A percentile compares a stretch with the other conserved stretches of the same genome.
These are phyloP conservation scores for Ctenopoma multispine DNA, from an alignment of 2,797 vertebrate species.

Conservation along the genomic window DNA sequence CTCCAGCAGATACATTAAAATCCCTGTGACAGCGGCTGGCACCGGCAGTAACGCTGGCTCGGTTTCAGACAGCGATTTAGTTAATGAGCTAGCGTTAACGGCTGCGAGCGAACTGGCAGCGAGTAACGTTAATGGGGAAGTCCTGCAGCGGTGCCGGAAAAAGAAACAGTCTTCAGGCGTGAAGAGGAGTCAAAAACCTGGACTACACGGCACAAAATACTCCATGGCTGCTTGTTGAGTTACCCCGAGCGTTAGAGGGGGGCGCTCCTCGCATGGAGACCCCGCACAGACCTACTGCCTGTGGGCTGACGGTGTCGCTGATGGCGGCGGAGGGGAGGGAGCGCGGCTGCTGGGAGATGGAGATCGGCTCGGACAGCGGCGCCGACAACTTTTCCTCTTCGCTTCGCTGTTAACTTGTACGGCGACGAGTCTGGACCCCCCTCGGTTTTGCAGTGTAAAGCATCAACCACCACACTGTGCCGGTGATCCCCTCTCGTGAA, in stretches of 20 bases:
- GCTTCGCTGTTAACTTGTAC: neutral
- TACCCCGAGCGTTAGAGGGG: conserved; percentile 39
- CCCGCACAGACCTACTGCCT: conserved; percentile 50
- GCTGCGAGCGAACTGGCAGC: conserved; percentile 42
- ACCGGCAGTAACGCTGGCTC: conserved; percentile 32
- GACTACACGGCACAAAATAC: conserved; percentile 16
- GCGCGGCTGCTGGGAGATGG: conserved; percentile 63
- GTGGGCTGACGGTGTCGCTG: conserved; percentile 58
- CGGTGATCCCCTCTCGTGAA: neutral
- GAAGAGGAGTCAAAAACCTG: conserved; percentile 12
- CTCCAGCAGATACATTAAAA: neutral
- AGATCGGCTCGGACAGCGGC: conserved; percentile 26
- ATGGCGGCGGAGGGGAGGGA: conserved; percentile 58
- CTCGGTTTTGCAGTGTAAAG: neutral
- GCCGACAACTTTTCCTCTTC: conserved; percentile 58
- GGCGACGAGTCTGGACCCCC: neutral
- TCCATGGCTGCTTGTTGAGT: conserved; percentile 59
- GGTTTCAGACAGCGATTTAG: conserved; percentile 28
- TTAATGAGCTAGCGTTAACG: conserved; percentile 67
- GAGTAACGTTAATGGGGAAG: conserved; percentile 44
- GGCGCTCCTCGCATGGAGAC: conserved; percentile 58
- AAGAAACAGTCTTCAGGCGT: conserved; percentile 10
- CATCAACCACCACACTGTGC: rapidly evolving
- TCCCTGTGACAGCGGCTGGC: conserved; percentile 6
- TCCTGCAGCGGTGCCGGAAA: conserved; percentile 39